Base-by-base conservation (phyloP, 2,888 invertebrate genomes). In the Ypsolopha scabrella region DNA sequence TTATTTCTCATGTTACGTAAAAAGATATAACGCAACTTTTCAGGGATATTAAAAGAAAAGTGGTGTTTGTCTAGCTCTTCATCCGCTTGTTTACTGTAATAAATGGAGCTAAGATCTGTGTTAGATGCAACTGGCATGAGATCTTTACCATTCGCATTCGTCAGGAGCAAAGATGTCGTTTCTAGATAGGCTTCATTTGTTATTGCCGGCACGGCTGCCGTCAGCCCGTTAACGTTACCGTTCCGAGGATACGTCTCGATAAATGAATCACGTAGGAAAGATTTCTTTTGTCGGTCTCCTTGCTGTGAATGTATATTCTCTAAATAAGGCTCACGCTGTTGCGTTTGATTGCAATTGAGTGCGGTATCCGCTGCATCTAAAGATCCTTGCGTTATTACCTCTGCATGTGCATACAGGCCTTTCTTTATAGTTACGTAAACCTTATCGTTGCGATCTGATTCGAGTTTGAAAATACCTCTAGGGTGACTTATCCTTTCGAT, bases 211-310 rank as follows among this genome's bases (percentile, higher is more conserved):
- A 81, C 80, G 81, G 73, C 64, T 69, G 69, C 62, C 58, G 70
- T 58, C 64, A 68, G 68, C 72, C 82, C 80, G 80, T 82, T 83
- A 82, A 65, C 67, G 65, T 75, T 77, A 77, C 80, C 73, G 78
- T 79, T 81, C 67, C 67, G 75, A 75, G 75, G 74, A 76, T 75
- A 75, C 72, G 75, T 72, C 76, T 79, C 80, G 71, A 75, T 78
- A 80, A 72, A 79, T 76, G 79, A 75, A 79, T 79, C 81, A 77
- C 77, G 80, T 77, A 75, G 71, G 65, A 70, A 74, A 70, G 71
- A 73, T 69, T 68, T 73, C 64, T 72, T 77, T 79, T 80, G 74
- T 75, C 75, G 79, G 75, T 70, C 70, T 65, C 58, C 61, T 63
- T 63, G 67, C 55, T 62, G 59, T 57, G 67, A 68, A 68, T 69